phyloP scores from a whole-genome alignment of 2,113 vertebrate species.

The Tragelaphus imberbis region DNA sequence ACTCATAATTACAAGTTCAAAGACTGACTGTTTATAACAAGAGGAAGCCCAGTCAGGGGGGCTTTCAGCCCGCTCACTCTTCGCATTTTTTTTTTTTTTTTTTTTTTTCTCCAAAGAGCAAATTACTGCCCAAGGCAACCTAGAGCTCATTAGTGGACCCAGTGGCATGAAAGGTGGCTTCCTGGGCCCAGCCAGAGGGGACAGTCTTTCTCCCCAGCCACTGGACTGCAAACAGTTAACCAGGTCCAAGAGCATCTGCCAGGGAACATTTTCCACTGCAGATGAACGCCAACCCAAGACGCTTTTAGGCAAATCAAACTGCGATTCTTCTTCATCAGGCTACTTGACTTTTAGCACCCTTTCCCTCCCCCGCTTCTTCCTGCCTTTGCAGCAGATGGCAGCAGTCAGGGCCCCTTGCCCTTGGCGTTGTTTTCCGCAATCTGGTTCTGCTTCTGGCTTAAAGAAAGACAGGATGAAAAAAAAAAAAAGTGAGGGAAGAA shows the following conservation, averaged over 20 bases:
- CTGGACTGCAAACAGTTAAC: neutral
- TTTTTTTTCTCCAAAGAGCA: conserved; percentile 26
- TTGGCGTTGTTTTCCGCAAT: neutral
- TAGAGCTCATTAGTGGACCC: neutral
- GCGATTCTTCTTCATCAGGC: neutral
- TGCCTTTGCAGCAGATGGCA: neutral
- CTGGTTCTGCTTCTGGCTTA: neutral
- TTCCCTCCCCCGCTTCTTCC: neutral
- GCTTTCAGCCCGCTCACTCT: neutral
- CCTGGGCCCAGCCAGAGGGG: neutral
- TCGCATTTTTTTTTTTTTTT: conserved; percentile 35
- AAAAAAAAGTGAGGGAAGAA: neutral
- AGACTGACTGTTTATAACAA: conserved; percentile 55
- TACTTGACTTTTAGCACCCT: neutral
- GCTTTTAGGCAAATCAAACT: neutral
- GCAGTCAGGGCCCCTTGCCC: neutral
- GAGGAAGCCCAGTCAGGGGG: conserved; percentile 34
- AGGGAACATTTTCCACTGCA: neutral
- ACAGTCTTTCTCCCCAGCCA: neutral
- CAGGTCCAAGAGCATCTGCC: neutral
- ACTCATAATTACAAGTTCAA: conserved; percentile 71
- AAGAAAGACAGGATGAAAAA: neutral
- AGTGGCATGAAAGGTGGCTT: neutral
- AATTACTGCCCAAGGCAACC: conserved; percentile 25
- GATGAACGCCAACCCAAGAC: neutral